Evolutionary conservation across 92 coral and sea anemone genomes (phyloP).

Genomic region (Heteractis magnifica): DNA sequence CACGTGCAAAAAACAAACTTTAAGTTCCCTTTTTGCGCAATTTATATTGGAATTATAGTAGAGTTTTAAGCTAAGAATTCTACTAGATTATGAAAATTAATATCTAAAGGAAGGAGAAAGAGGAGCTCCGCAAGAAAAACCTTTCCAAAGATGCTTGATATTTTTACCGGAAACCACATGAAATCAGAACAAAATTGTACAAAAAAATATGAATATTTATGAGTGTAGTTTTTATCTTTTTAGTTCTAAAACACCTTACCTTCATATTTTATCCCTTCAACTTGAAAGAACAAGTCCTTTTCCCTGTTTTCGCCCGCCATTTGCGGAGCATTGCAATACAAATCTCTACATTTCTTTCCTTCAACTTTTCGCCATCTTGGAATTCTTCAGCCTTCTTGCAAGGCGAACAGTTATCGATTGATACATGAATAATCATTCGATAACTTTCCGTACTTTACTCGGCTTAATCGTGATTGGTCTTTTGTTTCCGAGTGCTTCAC

Average conservation of each 20-base stretch:
- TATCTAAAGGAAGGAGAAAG: background rate
- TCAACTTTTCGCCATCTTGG: conserved; percentile 56
- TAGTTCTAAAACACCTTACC: conserved; percentile 43
- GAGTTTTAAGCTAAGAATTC: background rate
- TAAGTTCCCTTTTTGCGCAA: background rate
- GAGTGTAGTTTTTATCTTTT: background rate
- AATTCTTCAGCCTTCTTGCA: background rate
- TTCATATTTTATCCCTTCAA: conserved; percentile 71
- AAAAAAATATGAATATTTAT: background rate
- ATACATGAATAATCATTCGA: background rate
- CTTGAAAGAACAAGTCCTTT: conserved; percentile 57
- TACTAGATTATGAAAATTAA: background rate
- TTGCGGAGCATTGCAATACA: conserved; percentile 24
- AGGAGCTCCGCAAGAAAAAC: background rate
- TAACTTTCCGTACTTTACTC: background rate
- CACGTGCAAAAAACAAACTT: background rate
- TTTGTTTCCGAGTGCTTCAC: background rate
- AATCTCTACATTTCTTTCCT: conserved; percentile 12
- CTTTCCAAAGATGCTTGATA: background rate
- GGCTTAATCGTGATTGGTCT: background rate
- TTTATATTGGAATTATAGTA: background rate
- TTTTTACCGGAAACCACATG: background rate
- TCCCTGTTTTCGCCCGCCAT: conserved; percentile 46
- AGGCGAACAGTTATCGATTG: conserved; percentile 21
- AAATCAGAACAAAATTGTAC: background rate